Base-by-base conservation (phyloP, 2,797 vertebrate genomes). In the Sebastes kiyomatsui region DNA sequence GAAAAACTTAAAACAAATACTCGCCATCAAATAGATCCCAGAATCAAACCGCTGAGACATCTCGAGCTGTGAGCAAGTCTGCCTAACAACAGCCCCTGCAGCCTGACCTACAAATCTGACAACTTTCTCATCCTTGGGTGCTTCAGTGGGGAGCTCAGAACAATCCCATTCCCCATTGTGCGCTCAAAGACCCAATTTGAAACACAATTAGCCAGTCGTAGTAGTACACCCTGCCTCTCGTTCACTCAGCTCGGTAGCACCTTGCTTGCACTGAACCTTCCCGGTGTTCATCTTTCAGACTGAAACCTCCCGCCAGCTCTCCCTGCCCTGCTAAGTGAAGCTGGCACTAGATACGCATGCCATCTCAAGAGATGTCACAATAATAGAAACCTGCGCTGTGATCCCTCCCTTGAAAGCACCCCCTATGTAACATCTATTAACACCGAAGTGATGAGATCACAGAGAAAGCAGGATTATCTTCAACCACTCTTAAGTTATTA, bases 71-170 rank as follows among this genome's bases (percentile, higher is more conserved):
- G 87, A 92, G 81, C 67, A 72, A 92, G 75, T 96, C 95, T 96
- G 94, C 95, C 95, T 94, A 87, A 95, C 95, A 93, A 96, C 95
- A 95, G 93, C 91, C 93, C 91, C 91, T 92, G 85, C 91, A 94
- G 93, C 88, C 89, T 96, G 95, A 96, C 96, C 95, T 96, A 96
- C 94, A 96, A 96, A 96, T 96, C 92, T 94, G 93, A 95, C 94
- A 94, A 95, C 91, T 94, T 94, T 93, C 93, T 96, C 93, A 93
- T 95, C 91, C 91, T 91, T 87, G 81, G 89, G 90, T 91, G 88
- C 91, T 91, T 90, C 91, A 87, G 90, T 74, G 84, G 93, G 93
- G 92, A 93, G 90, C 92, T 94, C 88, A 84, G 89, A 94, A 92
- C 87, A 91, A 91, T 92, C 94, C 88, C 85, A 91, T 90, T 94